Evolutionary conservation across 2,797 vertebrate species (phyloP).

Genomic region (Macropodus opercularis): DNA sequence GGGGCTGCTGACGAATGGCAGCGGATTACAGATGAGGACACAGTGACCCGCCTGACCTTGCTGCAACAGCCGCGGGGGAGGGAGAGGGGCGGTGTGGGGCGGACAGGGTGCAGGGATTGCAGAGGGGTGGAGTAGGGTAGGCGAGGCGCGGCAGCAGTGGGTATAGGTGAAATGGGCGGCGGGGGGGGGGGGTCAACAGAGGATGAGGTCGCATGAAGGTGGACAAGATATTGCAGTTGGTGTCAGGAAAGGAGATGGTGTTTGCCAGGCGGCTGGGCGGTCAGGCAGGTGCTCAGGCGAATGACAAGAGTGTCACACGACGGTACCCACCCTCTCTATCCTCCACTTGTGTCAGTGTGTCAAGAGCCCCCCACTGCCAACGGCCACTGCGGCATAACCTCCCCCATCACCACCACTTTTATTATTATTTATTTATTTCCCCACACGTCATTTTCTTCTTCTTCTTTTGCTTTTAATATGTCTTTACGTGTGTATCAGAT

Average conservation of each 20-base stretch:
- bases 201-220: conserved; percentile 90
- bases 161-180: conserved; percentile 72
- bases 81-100: conserved; percentile 69
- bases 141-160: too few species aligned
- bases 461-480: conserved; percentile 33
- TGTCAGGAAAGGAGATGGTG: not conserved
- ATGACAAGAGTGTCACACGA: conserved; percentile 94
- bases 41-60: conserved; percentile 96
- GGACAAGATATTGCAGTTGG: conserved; percentile 78
- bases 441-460: conserved; percentile 17
- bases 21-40: conserved; percentile 99
- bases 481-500: conserved; percentile 56
- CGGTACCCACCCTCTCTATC: conserved; percentile 61
- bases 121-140: conserved; percentile 32
- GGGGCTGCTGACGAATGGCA: conserved; percentile 97
- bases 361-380: conserved; percentile 90
- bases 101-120: conserved; percentile 45
- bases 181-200: conserved; percentile 86
- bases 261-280: conserved; percentile 87
- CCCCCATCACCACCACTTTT: conserved; percentile 30
- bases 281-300: conserved; percentile 73
- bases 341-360: conserved; percentile 88
- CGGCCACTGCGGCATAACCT: conserved; percentile 67
- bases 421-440: conserved; percentile 62
- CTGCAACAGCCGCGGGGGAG: conserved; percentile 90